These are phyloP conservation scores for Chelon labrosus DNA, from an alignment of 2,797 vertebrate genomes.

Conservation along the genomic window DNA sequence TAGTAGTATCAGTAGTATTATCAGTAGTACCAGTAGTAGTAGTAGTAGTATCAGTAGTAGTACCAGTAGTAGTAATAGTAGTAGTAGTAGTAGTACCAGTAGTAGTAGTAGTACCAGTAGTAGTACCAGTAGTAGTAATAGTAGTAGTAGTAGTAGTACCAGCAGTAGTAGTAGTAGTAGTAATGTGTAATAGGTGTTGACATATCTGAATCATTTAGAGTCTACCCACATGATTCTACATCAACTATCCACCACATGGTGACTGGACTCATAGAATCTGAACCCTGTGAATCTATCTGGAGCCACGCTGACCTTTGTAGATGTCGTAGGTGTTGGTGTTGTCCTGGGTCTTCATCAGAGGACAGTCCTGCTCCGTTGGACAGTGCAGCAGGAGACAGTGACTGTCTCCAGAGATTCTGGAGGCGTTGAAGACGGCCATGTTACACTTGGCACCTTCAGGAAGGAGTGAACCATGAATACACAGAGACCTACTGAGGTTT, in stretches of 20 bases:
- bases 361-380: slow-evolving; percentile 87
- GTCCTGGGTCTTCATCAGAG: slow-evolving; percentile 76
- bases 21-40: no score
- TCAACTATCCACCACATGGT: no score
- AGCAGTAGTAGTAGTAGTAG: background rate
- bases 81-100: background rate
- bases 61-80: background rate
- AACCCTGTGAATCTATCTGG: no score
- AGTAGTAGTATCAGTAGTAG: background rate
- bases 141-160: background rate
- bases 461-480: slow-evolving; percentile 3
- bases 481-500: background rate
- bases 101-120: background rate
- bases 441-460: slow-evolving; percentile 89
- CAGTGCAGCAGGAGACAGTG: slow-evolving; percentile 95
- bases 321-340: slow-evolving; percentile 88
- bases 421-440: slow-evolving; percentile 87
- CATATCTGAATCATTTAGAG: no score
- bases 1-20: no score
- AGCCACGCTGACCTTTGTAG: slow-evolving; percentile 83
- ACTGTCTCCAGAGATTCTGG: slow-evolving; percentile 73
- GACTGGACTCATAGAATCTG: no score
- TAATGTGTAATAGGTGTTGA: no score
- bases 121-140: no score
- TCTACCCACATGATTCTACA: no score